Evolutionary conservation across 2,113 vertebrate genomes (phyloP), one percentile per base, ranked within the genome.

Genomic region (Myrmecophaga tridactyla): DNA sequence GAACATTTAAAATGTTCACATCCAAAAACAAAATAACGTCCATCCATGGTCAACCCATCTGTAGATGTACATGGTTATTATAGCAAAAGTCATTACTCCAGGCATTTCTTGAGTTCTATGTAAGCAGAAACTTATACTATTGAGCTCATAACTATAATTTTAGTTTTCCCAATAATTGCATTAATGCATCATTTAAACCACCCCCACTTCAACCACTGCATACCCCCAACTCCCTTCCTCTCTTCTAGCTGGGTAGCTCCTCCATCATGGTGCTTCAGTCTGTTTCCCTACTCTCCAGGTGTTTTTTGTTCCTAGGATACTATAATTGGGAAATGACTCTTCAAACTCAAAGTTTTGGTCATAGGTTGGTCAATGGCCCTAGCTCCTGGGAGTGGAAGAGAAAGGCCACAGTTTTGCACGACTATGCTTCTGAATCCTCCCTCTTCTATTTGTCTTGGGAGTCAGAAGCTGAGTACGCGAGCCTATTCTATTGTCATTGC

Each of bases 81-180:
- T 1, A 88, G 18, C n/a, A n/a, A n/a, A n/a, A 1, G 58, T 0
- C 14, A 43, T 51, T 1, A 9, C 17, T 76, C 8, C 3, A 75
- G n/a, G 23, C 17, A 8, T 88, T 77, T 70, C 21, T 69, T n/a
- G n/a, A n/a, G n/a, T n/a, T n/a, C n/a, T n/a, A 48, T 75, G 12
- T 85, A 78, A 43, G 46, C 31, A 46, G 29, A 60, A n/a, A 80
- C 29, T 62, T n/a, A 53, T 72, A 18, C 73, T 60, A 69, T 43
- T 75, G 10, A 18, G 9, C 3, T 69, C n/a, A 65, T 27, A 90
- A 56, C 31, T 8, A 13, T 75, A 81, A 70, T 3, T 63, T 75
- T 82, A 39, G 43, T 53, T 75, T 81, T 58, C 10, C 29, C 51
- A 56, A 36, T 20, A 36, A 58, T 60, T 43, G 2, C 4, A 48